Base-by-base conservation (phyloP, 2,797 vertebrate genomes). In the Holocentrus rufus region DNA sequence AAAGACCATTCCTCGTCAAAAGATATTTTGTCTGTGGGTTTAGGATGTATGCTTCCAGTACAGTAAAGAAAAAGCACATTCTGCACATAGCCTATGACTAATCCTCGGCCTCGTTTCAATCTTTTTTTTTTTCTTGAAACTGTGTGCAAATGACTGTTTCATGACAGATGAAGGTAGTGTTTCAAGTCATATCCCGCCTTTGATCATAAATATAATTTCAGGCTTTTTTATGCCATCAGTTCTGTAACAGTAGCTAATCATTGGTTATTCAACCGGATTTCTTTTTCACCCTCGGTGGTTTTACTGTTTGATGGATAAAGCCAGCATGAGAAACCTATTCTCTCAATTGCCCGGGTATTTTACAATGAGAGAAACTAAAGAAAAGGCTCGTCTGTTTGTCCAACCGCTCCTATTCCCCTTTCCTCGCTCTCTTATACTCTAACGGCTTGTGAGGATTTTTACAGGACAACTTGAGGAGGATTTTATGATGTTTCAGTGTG, bases 401-500 rank as follows among this genome's bases (percentile, higher is more conserved):
- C 80, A 74, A 34, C 54, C 72, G 74, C 80, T 77, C 31, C 59
- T 75, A 61, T 76, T 74, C 53, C 72, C 76, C 69, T 59, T 59
- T 83, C 68, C 77, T 76, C 59, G 36, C 76, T 71, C 82, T 71
- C 80, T 90, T 92, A 82, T 88, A 80, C 84, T 82, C 75, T 90
- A 81, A 86, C 73, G 86, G 79, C 85, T 85, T 83, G 81, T 87
- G 90, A 91, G 90, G 89, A 89, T 91, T 91, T 87, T 85, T 88
- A 84, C 90, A 89, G 90, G 87, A 90, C 89, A 91, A 91, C 87
- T 91, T 90, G 88, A 93, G 85, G 84, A 88, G 87, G 85, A 86
- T 90, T 92, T 92, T 90, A 91, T 93, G 91, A 92, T 92, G 90
- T 92, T 92, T 92, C 83, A 76, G 66, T 75, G 80, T 93, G 93